Conservation (phyloP, 2,113 vertebrate species). For the Eleginops maclovinus region DNA sequence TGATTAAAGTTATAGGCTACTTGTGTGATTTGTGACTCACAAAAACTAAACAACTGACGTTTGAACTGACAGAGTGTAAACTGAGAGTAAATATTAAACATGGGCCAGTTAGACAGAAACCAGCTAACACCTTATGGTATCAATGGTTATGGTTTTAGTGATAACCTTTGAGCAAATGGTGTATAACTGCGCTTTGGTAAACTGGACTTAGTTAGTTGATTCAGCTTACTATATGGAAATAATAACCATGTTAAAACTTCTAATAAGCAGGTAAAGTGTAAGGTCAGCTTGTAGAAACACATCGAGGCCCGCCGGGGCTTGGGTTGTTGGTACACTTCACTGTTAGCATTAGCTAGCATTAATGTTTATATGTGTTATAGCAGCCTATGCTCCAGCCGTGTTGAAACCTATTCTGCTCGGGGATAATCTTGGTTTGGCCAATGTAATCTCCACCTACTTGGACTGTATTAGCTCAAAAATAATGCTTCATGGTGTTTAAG, state of each 20-base stretch:
- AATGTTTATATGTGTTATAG: conserved; percentile 54
- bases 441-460: conserved; percentile 5
- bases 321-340: conserved; percentile 33
- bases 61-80: not conserved
- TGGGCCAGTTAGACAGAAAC: not conserved
- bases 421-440: not conserved
- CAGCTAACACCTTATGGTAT: not conserved
- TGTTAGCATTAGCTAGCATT: conserved; percentile 67
- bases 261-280: not conserved
- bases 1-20: not conserved
- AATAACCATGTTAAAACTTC: not conserved
- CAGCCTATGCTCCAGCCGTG: not conserved
- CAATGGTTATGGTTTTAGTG: not conserved
- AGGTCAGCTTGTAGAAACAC: conserved; percentile 29
- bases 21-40: not conserved
- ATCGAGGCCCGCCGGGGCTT: conserved; percentile 14
- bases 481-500: not conserved
- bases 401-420: not conserved
- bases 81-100: not conserved
- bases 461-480: conserved; percentile 1
- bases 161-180: not conserved
- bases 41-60: not conserved
- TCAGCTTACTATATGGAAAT: not conserved
- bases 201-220: rapidly evolving
- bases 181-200: not conserved